Base-by-base conservation (phyloP, 1,140 invertebrate genomes). In the Neomicropteryx cornuta region DNA sequence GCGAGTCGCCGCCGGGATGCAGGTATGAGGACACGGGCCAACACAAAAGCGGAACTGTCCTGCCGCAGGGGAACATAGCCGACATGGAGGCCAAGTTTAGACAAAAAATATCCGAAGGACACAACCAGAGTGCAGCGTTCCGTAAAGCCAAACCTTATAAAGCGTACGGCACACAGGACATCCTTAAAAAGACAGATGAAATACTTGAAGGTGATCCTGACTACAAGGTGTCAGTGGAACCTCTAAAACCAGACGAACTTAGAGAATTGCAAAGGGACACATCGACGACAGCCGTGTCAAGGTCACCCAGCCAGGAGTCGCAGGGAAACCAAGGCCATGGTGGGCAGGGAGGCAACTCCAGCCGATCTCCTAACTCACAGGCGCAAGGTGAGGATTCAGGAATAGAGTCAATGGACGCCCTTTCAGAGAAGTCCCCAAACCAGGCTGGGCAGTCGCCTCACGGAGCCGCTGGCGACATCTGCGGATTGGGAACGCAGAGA, bases 381-480 rank as follows among this genome's bases (percentile, higher is more conserved):
- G 68, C 67, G 17, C 74, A 76, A 41, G 87, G 87, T 16, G 88
- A 93, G 58, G 88, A 92, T 61, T 90, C 87, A 27, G 87, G 88
- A 2, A 91, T 93, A 14, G 88, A 93, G 55, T 90, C 86, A 4
- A 90, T 91, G 87, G 88, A 93, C 53, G 87, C 88, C 2, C 58
- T 91, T 3, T 90, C 87, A 17, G 88, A 93, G 52, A 93, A 93
- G 55, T 89, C 85, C 44, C 88, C 87, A 3, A 88, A 90, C 56
- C 87, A 91, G 55, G 80, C 75, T 20, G 71, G 71, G 37, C 73
- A 75, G 46, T 77, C 73, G 19, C 72, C 71, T 5, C 70, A 71
- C 35, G 57, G 58, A 0, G 14, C 31, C 18, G 31, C 41, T 16
- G 36, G 20, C 23, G 23, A 33, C 18, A 36, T 29, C 16, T 4